Evolutionary conservation across 2,797 vertebrate species (phyloP).

Genomic region (Chelon labrosus): DNA sequence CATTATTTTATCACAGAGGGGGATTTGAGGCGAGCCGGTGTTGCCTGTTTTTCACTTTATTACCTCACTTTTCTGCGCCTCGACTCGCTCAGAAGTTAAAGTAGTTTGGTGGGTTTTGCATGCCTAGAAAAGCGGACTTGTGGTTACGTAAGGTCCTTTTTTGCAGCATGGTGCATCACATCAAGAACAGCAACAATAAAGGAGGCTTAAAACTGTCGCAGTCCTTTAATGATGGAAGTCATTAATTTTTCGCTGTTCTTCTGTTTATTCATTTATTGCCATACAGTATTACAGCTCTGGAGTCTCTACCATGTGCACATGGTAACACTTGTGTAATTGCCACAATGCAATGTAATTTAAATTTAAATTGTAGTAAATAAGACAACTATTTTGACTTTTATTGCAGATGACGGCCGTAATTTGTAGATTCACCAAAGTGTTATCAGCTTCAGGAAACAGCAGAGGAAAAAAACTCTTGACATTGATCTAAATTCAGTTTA

Average conservation of each 20-base stretch:
- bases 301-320: background rate
- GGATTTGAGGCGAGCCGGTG: constrained; percentile 27
- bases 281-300: constrained; percentile 5
- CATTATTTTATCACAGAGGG: constrained; percentile 67
- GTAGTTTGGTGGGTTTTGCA: constrained; percentile 20
- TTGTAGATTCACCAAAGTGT: too few relatives aligned
- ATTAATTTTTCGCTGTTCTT: constrained; percentile 18
- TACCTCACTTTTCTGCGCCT: constrained; percentile 40
- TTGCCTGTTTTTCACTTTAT: constrained; percentile 50
- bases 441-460: too few relatives aligned
- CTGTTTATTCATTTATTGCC: constrained; percentile 33
- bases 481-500: too few relatives aligned
- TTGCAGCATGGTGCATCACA: constrained; percentile 41
- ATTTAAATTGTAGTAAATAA: too few relatives aligned
- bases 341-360: background rate
- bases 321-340: constrained; percentile 9
- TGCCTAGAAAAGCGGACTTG: constrained; percentile 10
- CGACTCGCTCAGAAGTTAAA: constrained; percentile 28
- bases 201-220: constrained; percentile 33
- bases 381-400: too few relatives aligned
- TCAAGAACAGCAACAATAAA: constrained; percentile 37
- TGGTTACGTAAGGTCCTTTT: constrained; percentile 36
- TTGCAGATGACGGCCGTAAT: too few relatives aligned
- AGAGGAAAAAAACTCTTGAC: too few relatives aligned
- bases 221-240: constrained; percentile 28